Base-by-base conservation (phyloP, 2,888 invertebrate species). In the Bombylius discolor region DNA sequence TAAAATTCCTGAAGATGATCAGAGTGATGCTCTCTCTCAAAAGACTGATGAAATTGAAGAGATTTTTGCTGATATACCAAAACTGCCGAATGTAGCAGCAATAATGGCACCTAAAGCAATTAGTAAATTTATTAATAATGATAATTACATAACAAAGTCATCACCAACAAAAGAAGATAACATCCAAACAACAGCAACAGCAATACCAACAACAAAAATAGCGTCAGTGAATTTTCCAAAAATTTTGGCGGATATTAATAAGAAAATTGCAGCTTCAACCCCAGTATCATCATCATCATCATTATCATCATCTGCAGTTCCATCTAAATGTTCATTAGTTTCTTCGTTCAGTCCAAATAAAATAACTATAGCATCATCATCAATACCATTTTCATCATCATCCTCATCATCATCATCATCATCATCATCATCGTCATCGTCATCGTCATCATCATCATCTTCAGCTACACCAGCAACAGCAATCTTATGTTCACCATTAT, bases 71-170 rank as follows among this genome's bases (percentile, higher is more conserved):
- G 84, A 85, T 66, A 84, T 85, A 70, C 85, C 85, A 59, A 85
- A 83, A 74, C 77, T 85, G 66, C 85, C 85, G 46, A 85, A 84
- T 72, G 85, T 85, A 60, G 84, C 84, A 47, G 85, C 84, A 68
- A 85, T 85, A 55, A 82, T 85, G 58, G 84, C 83, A 59, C 84
- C 85, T 1, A 85, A 80, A 58, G 62, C 62, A 33, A 54, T 56
- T 34, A 55, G 61, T 6, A 64, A 63, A 51, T 62, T 56, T 39
- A 61, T 58, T 5, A 53, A 54, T n/a, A 59, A 61, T 36, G 63
- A 63, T 49, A 63, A 62, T 53, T 62, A 62, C 49, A 60, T 62
- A 33, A 62, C 58, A 39, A 63, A 63, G 47, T 58, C 51, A 11
- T 58, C 55, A 11, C 50, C 55, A n/a, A 44, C 60, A 23, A 57